These are phyloP conservation scores for Priocnemis perturbator DNA, from an alignment of 2,888 invertebrate species.

Conservation along the genomic window DNA sequence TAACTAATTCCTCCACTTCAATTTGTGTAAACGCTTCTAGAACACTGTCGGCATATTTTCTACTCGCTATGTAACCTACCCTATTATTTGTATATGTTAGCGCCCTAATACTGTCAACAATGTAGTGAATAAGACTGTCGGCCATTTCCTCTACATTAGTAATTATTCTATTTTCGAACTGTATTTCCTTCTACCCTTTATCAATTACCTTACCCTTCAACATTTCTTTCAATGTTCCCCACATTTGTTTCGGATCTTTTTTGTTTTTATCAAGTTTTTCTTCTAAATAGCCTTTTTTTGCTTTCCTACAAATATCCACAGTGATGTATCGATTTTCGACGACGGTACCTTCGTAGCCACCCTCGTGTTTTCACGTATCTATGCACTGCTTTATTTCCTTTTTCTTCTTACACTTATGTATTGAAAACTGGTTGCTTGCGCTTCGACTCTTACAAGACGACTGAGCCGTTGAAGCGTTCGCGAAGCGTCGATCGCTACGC, in stretches of 20 bases:
- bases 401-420: no score
- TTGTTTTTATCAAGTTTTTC: constrained; percentile 8
- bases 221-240: constrained; percentile 13
- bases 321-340: no score
- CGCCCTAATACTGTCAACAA: constrained; percentile 2
- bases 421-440: no score
- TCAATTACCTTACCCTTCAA: constrained; percentile 3
- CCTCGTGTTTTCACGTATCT: no score
- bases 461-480: no score
- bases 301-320: constrained; percentile 4
- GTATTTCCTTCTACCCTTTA: constrained; percentile 13
- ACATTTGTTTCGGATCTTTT: constrained; percentile 13
- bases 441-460: no score
- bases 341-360: no score
- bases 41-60: neutral
- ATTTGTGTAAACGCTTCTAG: no score
- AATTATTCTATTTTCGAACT: constrained; percentile 9
- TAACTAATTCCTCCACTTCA: no score
- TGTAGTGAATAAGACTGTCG: neutral
- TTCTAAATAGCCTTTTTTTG: constrained; percentile 6
- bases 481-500: no score
- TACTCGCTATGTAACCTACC: neutral
- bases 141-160: constrained; percentile 14
- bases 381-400: no score
- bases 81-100: no score